Evolutionary conservation across 2,113 vertebrate genomes (phyloP).

Genomic region (Bufo bufo): DNA sequence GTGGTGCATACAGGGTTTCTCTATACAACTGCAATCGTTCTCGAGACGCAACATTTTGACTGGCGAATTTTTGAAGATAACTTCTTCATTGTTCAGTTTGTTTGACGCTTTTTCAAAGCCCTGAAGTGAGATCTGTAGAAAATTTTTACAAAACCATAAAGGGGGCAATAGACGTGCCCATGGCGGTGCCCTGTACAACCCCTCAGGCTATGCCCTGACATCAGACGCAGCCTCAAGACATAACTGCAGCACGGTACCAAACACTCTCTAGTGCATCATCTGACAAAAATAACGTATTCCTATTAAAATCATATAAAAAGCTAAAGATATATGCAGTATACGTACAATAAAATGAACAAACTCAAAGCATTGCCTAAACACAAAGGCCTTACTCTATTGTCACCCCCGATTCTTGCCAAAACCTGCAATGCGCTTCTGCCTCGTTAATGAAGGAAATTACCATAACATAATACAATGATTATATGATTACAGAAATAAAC

Average conservation of each 20-base stretch:
- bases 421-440: conserved; percentile 56
- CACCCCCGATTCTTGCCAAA: neutral
- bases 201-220: neutral
- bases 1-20: neutral
- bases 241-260: neutral
- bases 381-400: conserved; percentile 76
- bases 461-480: conserved; percentile 59
- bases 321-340: conserved; percentile 43
- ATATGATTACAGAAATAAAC: conserved; percentile 63
- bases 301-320: conserved; percentile 71
- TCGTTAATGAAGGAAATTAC: conserved; percentile 33
- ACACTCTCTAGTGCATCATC: conserved; percentile 24
- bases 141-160: neutral
- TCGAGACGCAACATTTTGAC: neutral
- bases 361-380: conserved; percentile 73
- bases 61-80: neutral
- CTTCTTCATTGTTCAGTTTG: neutral
- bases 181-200: neutral
- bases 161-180: neutral
- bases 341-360: conserved; percentile 74
- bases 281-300: conserved; percentile 63
- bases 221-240: conserved; percentile 1
- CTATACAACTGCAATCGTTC: neutral
- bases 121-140: neutral
- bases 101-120: conserved; percentile 1